Conservation (phyloP, 2,797 vertebrate genomes). For the Lophius americanus region DNA sequence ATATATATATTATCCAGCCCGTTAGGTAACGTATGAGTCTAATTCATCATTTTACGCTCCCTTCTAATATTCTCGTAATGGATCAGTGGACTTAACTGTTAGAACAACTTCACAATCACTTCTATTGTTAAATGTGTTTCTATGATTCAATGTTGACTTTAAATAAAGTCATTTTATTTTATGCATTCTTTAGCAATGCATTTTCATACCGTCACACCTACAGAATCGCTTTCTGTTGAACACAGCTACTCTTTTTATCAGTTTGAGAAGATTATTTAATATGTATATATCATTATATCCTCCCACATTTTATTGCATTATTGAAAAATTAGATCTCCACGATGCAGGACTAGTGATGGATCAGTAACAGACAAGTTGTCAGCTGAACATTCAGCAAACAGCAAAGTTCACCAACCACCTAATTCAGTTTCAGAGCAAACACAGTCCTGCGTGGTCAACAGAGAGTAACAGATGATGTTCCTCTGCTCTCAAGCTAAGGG, state of each 20-base stretch:
- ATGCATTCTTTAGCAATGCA: not conserved
- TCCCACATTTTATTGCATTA: not conserved
- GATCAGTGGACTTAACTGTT: not conserved
- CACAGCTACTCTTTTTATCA: no score
- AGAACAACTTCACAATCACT: not conserved
- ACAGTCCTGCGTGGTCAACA: not conserved
- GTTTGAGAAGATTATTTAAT: no score
- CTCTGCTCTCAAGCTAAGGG: not conserved
- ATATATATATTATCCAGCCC: not conserved
- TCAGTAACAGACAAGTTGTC: not conserved
- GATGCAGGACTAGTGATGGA: not conserved
- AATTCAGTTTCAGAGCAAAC: constrained; percentile 14
- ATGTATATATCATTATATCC: not conserved
- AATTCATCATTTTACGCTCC: not conserved
- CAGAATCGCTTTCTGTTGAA: not conserved
- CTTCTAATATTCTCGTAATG: not conserved
- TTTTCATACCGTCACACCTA: not conserved
- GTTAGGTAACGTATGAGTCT: not conserved
- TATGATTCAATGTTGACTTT: not conserved
- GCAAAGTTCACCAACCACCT: constrained; percentile 6
- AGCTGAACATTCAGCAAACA: constrained; percentile 8
- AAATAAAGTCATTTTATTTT: not conserved
- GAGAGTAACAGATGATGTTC: constrained; percentile 7
- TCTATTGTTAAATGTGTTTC: not conserved
- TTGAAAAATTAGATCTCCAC: not conserved